phyloP scores from a whole-genome alignment of 2,113 vertebrate species.

The Ctenomys sociabilis region DNA sequence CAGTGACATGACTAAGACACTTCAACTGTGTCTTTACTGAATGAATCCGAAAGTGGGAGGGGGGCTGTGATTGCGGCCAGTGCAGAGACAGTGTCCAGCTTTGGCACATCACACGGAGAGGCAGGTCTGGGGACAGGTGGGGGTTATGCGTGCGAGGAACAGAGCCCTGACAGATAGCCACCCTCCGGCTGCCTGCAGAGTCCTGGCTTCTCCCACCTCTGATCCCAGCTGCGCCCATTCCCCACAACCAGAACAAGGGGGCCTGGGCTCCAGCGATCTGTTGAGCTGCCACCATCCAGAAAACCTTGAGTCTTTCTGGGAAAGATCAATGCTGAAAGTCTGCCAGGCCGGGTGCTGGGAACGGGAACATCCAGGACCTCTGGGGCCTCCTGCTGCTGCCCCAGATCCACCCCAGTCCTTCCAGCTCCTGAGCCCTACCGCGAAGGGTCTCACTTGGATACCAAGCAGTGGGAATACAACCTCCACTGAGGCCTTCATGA shows the following conservation, averaged over 20 bases:
- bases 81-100: background rate
- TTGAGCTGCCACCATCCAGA: background rate
- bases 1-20: background rate
- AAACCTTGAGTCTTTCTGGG: accelerated
- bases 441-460: too few species aligned
- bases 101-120: background rate
- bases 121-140: background rate
- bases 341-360: accelerated
- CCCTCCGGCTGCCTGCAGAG: background rate
- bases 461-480: background rate
- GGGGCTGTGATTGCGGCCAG: background rate
- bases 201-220: background rate
- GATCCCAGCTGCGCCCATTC: background rate
- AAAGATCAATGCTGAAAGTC: background rate
- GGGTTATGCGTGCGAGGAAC: background rate
- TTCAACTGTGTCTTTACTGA: background rate
- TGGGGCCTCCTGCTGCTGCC: accelerated
- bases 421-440: background rate
- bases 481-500: background rate
- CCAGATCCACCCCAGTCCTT: background rate
- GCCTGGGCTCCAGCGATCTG: accelerated
- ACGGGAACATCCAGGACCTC: accelerated
- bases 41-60: background rate
- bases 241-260: background rate
- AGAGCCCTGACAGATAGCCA: background rate